These are phyloP conservation scores for Sminthurides bifidus DNA, from an alignment of 1,140 invertebrate species.

Conservation along the genomic window DNA sequence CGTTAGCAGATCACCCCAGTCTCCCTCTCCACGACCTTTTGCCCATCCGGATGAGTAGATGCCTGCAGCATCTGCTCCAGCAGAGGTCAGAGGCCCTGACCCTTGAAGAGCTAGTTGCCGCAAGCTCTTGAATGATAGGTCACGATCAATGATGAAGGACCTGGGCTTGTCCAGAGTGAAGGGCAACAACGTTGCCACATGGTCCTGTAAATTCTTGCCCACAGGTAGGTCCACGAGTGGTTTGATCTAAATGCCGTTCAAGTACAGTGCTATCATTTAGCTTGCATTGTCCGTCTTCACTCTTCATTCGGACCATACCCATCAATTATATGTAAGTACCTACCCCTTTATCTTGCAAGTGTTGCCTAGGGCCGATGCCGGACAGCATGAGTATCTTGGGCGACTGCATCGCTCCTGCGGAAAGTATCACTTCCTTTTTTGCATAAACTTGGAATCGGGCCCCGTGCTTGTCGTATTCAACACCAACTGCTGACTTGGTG, in stretches of 20 bases:
- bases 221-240: conserved; percentile 35
- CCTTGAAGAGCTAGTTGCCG: conserved; percentile 5
- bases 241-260: conserved; percentile 24
- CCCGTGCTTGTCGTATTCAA: too few species aligned
- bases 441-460: too few species aligned
- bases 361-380: too few species aligned
- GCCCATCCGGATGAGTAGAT: conserved; percentile 3
- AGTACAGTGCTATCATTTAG: too few species aligned
- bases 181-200: conserved; percentile 33
- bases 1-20: conserved; percentile 34
- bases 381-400: too few species aligned
- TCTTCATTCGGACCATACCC: too few species aligned
- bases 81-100: conserved; percentile 6
- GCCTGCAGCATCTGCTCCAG: conserved; percentile 2
- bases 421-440: too few species aligned
- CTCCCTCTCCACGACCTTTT: conserved; percentile 10
- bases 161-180: conserved; percentile 65
- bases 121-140: conserved; percentile 3
- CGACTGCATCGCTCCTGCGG: too few species aligned
- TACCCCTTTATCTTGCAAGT: too few species aligned
- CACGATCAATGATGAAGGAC: conserved; percentile 53
- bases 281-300: too few species aligned
- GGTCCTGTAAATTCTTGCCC: conserved; percentile 36
- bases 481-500: too few species aligned
- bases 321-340: too few species aligned